A percentile compares a stretch with the other conserved stretches of the same genome.
phyloP scores from a whole-genome alignment of 2,888 invertebrate genomes.

The Synanthedon formicaeformis region DNA sequence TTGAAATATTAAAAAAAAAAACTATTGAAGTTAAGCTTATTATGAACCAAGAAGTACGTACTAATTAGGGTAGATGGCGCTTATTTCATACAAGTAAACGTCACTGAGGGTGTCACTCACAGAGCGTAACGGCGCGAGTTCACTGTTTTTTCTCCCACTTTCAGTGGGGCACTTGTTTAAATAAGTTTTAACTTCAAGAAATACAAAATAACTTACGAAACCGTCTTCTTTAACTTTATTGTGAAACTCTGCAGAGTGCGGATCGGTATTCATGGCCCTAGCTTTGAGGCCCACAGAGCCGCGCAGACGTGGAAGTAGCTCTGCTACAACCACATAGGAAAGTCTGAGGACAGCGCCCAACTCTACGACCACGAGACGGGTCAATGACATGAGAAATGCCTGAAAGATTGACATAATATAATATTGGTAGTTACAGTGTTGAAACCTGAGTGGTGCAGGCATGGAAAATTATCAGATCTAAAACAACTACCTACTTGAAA shows the following conservation, averaged over 20 bases:
- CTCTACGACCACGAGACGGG: conserved; percentile 69
- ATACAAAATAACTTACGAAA: conserved; percentile 35
- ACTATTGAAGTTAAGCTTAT: too few species aligned
- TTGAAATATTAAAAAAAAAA: too few species aligned
- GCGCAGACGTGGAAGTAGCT: conserved; percentile 71
- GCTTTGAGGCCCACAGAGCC: conserved; percentile 35
- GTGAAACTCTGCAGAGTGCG: conserved; percentile 31
- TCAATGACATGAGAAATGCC: conserved; percentile 68
- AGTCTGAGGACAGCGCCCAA: conserved; percentile 72
- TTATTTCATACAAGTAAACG: too few species aligned
- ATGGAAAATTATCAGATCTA: too few species aligned
- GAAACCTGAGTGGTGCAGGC: background rate
- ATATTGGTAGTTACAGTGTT: background rate
- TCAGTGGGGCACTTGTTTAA: too few species aligned
- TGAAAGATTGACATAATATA: conserved; percentile 16
- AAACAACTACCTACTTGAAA: too few species aligned
- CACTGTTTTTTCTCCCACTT: too few species aligned
- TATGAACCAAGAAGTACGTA: too few species aligned
- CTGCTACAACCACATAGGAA: conserved; percentile 78
- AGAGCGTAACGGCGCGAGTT: too few species aligned
- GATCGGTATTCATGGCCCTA: conserved; percentile 26
- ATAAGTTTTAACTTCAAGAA: too few species aligned
- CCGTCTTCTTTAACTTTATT: conserved; percentile 22
- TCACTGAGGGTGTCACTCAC: too few species aligned
- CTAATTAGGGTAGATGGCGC: too few species aligned